Evolutionary conservation across 2,888 invertebrate genomes (phyloP).

Genomic region (Tetheella fluctuosa): DNA sequence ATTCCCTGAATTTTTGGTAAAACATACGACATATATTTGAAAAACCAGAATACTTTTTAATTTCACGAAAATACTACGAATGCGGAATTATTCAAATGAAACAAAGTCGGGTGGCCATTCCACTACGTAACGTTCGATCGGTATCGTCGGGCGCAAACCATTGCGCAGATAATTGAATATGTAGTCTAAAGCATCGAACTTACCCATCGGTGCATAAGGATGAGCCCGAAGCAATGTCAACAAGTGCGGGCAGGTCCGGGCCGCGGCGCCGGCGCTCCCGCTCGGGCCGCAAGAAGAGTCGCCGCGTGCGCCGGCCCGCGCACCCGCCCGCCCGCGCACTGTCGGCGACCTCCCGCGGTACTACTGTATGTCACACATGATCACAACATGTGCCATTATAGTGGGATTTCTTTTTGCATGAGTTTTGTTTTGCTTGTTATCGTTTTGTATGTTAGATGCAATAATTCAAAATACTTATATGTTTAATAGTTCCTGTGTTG

Average conservation of each 20-base stretch:
- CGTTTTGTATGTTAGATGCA: neutral
- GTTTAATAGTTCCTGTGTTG: too few species aligned
- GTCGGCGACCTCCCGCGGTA: constrained; percentile 19
- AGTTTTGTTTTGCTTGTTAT: constrained; percentile 9
- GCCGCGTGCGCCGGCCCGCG: constrained; percentile 43
- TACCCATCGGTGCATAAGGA: neutral
- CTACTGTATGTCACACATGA: constrained; percentile 34
- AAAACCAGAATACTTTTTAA: too few species aligned
- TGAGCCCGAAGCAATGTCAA: neutral
- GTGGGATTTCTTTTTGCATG: constrained; percentile 16
- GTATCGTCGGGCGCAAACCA: too few species aligned
- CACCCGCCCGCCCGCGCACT: constrained; percentile 18
- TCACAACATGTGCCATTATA: constrained; percentile 22
- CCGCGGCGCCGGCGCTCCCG: constrained; percentile 66
- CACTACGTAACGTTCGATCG: too few species aligned
- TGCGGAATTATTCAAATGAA: too few species aligned
- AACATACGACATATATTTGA: too few species aligned
- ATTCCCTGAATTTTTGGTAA: too few species aligned
- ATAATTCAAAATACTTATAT: too few species aligned
- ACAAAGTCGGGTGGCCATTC: too few species aligned
- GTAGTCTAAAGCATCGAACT: too few species aligned
- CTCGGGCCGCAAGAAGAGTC: constrained; percentile 66
- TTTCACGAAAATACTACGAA: too few species aligned
- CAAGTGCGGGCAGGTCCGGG: constrained; percentile 34
- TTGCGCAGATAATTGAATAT: too few species aligned